These are phyloP conservation scores for Pandemis heparana DNA, from an alignment of 2,888 invertebrate genomes.

Conservation along the genomic window DNA sequence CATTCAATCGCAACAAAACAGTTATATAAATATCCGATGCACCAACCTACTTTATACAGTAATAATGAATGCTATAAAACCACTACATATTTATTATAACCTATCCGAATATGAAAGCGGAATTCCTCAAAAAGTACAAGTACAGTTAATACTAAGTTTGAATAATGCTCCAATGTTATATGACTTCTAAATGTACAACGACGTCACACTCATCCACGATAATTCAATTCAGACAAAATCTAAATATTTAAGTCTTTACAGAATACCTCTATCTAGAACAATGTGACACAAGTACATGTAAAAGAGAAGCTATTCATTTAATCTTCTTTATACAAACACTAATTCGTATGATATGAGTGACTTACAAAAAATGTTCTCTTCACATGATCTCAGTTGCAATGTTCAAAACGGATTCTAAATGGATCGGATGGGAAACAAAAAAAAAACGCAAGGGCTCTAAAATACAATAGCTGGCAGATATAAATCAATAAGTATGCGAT, in stretches of 20 bases:
- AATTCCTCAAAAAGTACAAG: slow-evolving; percentile 40
- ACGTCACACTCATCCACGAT: slow-evolving; percentile 39
- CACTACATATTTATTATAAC: slow-evolving; percentile 36
- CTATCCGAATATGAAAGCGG: slow-evolving; percentile 42
- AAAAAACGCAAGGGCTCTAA: not conserved
- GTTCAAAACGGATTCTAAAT: slow-evolving; percentile 19
- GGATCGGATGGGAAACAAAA: slow-evolving; percentile 6
- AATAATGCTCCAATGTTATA: slow-evolving; percentile 37
- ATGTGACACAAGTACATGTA: slow-evolving; percentile 36
- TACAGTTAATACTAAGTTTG: slow-evolving; percentile 37
- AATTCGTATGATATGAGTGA: slow-evolving; percentile 41
- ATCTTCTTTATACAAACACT: slow-evolving; percentile 43
- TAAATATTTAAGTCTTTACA: slow-evolving; percentile 32
- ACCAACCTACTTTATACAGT: slow-evolving; percentile 40
- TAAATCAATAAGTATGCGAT: not conserved
- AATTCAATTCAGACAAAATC: slow-evolving; percentile 18
- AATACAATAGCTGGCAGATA: slow-evolving; percentile 12
- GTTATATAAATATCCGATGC: slow-evolving; percentile 21
- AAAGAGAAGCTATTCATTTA: slow-evolving; percentile 41
- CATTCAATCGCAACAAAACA: slow-evolving; percentile 2
- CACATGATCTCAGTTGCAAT: slow-evolving; percentile 39
- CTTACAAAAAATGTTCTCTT: slow-evolving; percentile 44
- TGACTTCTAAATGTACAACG: slow-evolving; percentile 40
- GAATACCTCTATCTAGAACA: slow-evolving; percentile 32
- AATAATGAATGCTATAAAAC: slow-evolving; percentile 43